phyloP scores from a whole-genome alignment of 2,888 invertebrate species.

The Synergus japonicus region DNA sequence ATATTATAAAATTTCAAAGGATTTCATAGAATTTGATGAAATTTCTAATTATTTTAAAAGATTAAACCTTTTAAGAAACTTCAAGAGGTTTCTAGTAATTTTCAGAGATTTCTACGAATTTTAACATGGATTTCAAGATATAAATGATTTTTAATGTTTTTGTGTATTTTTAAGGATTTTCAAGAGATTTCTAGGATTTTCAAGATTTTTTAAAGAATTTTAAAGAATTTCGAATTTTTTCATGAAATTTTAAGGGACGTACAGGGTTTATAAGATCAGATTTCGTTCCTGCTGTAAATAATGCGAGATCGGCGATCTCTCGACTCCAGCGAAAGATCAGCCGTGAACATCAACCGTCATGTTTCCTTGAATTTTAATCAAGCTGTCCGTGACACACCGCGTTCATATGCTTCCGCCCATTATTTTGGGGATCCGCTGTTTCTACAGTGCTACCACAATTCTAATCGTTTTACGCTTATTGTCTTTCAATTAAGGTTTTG shows the following conservation, averaged over 20 bases:
- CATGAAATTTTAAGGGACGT: neutral
- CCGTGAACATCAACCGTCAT: neutral
- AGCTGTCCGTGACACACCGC: neutral
- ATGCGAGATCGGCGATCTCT: neutral
- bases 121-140: too few relatives aligned
- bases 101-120: too few relatives aligned
- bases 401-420: conserved; percentile 7
- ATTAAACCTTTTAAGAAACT: too few relatives aligned
- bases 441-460: conserved; percentile 42
- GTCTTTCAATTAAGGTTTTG: conserved; percentile 62
- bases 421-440: conserved; percentile 39
- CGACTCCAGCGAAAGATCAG: neutral
- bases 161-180: too few relatives aligned
- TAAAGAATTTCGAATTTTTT: too few relatives aligned
- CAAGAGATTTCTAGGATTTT: too few relatives aligned
- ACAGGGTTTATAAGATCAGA: neutral
- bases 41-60: too few relatives aligned
- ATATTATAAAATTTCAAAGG: too few relatives aligned
- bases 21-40: too few relatives aligned
- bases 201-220: too few relatives aligned
- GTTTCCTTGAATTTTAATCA: conserved; percentile 5
- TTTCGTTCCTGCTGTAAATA: neutral
- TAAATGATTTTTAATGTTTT: too few relatives aligned
- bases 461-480: conserved; percentile 51
- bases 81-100: too few relatives aligned